Evolutionary conservation across 2,888 invertebrate species (phyloP).

Genomic region (Pteria penguin): DNA sequence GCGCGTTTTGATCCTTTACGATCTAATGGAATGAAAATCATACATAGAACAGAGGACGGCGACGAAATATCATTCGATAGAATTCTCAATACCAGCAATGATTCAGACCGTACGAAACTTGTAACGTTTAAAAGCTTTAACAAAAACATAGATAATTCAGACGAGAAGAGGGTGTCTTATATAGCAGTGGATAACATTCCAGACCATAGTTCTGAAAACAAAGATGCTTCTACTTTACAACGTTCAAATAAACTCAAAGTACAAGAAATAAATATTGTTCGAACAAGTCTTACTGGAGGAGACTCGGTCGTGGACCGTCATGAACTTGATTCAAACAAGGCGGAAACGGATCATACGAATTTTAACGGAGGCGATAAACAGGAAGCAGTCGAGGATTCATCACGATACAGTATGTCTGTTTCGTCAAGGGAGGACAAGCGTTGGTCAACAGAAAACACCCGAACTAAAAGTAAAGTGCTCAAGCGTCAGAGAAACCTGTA

Average conservation of each 20-base stretch:
- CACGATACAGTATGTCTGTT: not conserved
- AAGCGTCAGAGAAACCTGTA: not conserved
- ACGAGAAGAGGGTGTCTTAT: not conserved
- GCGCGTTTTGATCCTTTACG: not conserved
- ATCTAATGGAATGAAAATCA: not conserved
- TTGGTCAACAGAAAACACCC: not conserved
- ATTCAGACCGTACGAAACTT: not conserved
- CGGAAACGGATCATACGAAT: not conserved
- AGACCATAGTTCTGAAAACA: too few species aligned
- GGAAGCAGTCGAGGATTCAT: not conserved
- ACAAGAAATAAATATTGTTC: not conserved
- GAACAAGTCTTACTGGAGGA: not conserved
- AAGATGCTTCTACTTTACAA: not conserved
- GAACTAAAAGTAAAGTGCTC: not conserved
- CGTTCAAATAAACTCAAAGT: not conserved
- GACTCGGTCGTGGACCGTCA: not conserved
- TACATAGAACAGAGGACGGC: not conserved
- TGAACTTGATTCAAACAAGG: not conserved
- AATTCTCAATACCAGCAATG: not conserved
- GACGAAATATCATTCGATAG: constrained; percentile 1
- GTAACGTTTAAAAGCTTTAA: not conserved
- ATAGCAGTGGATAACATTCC: too few species aligned
- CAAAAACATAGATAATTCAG: not conserved
- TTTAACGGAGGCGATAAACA: not conserved
- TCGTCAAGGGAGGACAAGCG: not conserved